These are phyloP conservation scores for Crepidodera aurea DNA, from an alignment of 2,888 invertebrate genomes.

Conservation along the genomic window DNA sequence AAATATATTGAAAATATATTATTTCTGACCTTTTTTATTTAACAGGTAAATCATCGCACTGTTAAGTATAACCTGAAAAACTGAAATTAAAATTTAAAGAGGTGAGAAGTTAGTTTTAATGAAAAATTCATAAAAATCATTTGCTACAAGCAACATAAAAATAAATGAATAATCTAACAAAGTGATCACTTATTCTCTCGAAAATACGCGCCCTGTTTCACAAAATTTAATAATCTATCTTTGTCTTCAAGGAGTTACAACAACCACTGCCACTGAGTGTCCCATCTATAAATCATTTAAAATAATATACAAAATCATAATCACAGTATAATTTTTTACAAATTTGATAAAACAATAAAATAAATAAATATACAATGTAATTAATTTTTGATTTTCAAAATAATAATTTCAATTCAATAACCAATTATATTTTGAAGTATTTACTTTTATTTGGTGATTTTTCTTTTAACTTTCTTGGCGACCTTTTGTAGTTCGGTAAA, in stretches of 20 bases:
- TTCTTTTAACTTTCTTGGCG: too few species aligned
- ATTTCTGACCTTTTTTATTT: constrained; percentile 1
- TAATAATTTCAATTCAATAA: too few species aligned
- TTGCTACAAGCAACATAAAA: not conserved
- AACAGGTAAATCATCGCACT: not conserved
- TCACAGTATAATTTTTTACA: not conserved
- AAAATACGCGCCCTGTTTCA: not conserved
- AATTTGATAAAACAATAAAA: constrained; percentile 1
- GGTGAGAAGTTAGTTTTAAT: not conserved
- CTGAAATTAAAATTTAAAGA: not conserved
- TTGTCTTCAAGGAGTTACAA: constrained; percentile 12
- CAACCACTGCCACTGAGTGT: not conserved
- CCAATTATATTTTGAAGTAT: too few species aligned
- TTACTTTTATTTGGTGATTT: too few species aligned
- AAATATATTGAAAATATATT: constrained; percentile 10
- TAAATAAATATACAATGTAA: not conserved
- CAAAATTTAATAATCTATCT: not conserved
- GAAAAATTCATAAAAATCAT: not conserved
- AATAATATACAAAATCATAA: not conserved
- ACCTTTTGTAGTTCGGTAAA: too few species aligned
- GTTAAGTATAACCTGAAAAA: not conserved
- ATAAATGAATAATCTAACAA: not conserved
- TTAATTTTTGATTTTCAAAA: too few species aligned
- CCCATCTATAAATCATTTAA: not conserved
- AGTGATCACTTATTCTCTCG: not conserved